phyloP scores from a whole-genome alignment of 2,888 invertebrate genomes.

The Xylophagus ater region DNA sequence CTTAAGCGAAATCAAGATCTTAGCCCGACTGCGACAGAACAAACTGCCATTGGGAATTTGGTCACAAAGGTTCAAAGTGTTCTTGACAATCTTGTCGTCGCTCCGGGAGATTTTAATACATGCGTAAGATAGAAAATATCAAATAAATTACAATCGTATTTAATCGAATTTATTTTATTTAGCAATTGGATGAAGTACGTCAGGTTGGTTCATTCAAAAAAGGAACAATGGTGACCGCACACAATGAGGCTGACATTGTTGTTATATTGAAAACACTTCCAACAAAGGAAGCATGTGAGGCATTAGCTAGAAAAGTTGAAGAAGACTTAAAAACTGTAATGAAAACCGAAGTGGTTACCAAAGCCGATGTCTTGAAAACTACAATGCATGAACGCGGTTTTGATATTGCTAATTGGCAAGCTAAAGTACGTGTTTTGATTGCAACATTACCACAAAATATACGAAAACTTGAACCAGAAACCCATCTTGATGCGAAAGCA shows the following conservation, averaged over 20 bases:
- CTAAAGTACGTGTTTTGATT: slow-evolving; percentile 80
- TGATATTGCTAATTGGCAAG: slow-evolving; percentile 73
- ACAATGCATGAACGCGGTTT: slow-evolving; percentile 67
- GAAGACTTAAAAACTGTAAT: slow-evolving; percentile 72
- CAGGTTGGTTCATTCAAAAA: slow-evolving; percentile 98
- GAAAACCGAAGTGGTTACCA: slow-evolving; percentile 50
- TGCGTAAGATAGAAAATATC: no score
- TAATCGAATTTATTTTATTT: neutral
- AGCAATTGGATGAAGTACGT: slow-evolving; percentile 88
- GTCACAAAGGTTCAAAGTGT: slow-evolving; percentile 93
- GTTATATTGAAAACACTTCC: slow-evolving; percentile 94
- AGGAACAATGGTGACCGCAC: slow-evolving; percentile 92
- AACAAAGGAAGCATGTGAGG: slow-evolving; percentile 89
- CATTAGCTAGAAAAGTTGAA: slow-evolving; percentile 75
- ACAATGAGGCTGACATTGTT: slow-evolving; percentile 92
- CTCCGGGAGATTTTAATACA: slow-evolving; percentile 87
- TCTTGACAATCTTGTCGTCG: slow-evolving; percentile 85
- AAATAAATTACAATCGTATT: no score
- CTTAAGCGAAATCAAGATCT: slow-evolving; percentile 86
- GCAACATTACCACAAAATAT: slow-evolving; percentile 91
- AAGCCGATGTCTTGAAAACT: slow-evolving; percentile 42
- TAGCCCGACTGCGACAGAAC: slow-evolving; percentile 81
- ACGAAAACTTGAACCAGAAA: slow-evolving; percentile 83
- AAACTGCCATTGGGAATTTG: slow-evolving; percentile 82
- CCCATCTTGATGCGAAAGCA: slow-evolving; percentile 59